phyloP scores from a whole-genome alignment of 2,113 vertebrate genomes.

The Donacobius atricapilla region DNA sequence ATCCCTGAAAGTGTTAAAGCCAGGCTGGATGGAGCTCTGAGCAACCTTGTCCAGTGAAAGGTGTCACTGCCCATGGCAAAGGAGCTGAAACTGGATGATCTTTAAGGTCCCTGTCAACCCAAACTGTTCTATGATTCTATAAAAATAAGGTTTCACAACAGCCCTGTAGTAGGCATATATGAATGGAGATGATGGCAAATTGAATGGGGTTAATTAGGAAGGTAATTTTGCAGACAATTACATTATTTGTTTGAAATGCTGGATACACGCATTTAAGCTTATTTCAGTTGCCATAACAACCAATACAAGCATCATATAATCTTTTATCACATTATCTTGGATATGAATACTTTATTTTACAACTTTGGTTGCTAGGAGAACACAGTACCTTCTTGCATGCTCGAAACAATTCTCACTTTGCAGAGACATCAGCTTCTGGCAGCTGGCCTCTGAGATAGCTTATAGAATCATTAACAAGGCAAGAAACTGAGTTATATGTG shows the following conservation, averaged over 20 bases:
- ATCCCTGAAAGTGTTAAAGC: neutral
- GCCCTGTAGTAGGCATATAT: neutral
- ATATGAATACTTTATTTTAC: constrained; percentile 57
- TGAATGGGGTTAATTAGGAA: constrained; percentile 42
- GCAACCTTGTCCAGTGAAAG: neutral
- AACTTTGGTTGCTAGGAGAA: constrained; percentile 56
- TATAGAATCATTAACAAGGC: neutral
- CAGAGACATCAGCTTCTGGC: constrained; percentile 26
- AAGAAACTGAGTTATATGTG: neutral
- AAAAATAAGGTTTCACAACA: neutral
- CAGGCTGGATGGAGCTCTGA: neutral
- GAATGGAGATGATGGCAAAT: neutral
- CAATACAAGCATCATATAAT: constrained; percentile 11
- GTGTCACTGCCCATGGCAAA: neutral
- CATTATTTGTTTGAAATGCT: constrained; percentile 50
- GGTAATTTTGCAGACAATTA: constrained; percentile 20
- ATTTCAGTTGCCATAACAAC: constrained; percentile 59
- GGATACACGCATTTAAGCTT: neutral
- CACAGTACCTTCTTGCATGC: neutral
- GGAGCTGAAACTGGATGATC: neutral
- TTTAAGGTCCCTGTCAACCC: neutral
- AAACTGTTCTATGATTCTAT: neutral
- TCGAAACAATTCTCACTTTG: constrained; percentile 20
- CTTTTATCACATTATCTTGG: constrained; percentile 53
- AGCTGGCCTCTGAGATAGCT: neutral